Conservation (phyloP, 2,888 invertebrate species). For the Chloroclysta siterata region DNA sequence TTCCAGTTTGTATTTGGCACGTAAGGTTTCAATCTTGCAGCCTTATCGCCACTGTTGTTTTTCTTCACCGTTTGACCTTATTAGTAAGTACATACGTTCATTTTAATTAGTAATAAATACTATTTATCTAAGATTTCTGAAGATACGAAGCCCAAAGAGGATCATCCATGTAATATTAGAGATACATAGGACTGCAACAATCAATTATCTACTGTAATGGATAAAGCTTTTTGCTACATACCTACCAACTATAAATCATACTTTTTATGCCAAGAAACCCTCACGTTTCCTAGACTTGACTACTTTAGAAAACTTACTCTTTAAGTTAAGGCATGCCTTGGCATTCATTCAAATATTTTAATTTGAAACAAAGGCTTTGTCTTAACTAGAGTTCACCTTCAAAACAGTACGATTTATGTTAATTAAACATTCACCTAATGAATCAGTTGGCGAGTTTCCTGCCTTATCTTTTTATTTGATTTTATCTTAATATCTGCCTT, state of each 20-base stretch:
- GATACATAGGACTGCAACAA: too few relatives aligned
- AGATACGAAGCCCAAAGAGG: too few relatives aligned
- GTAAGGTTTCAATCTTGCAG: too few relatives aligned
- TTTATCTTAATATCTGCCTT: slow-evolving; percentile 19
- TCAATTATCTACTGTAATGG: too few relatives aligned
- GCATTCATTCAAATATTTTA: slow-evolving; percentile 13
- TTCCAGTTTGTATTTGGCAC: too few relatives aligned
- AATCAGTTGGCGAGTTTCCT: slow-evolving; percentile 24
- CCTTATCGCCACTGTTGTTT: too few relatives aligned
- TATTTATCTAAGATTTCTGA: too few relatives aligned
- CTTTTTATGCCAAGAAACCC: slow-evolving; percentile 14
- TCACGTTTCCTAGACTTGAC: slow-evolving; percentile 14
- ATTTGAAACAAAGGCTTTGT: slow-evolving; percentile 17
- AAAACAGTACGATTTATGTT: slow-evolving; percentile 9
- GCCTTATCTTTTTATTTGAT: slow-evolving; percentile 14
- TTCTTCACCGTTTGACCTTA: too few relatives aligned
- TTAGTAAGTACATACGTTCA: too few relatives aligned
- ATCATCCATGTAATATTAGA: too few relatives aligned
- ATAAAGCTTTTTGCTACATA: too few relatives aligned
- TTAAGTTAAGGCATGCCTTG: slow-evolving; percentile 16
- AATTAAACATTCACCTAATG: slow-evolving; percentile 13
- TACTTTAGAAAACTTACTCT: slow-evolving; percentile 9
- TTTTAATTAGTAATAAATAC: too few relatives aligned
- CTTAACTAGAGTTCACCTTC: slow-evolving; percentile 10
- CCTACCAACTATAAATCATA: slow-evolving; percentile 2